Conservation (phyloP, 2,888 invertebrate genomes). For the Abrostola tripartita region DNA sequence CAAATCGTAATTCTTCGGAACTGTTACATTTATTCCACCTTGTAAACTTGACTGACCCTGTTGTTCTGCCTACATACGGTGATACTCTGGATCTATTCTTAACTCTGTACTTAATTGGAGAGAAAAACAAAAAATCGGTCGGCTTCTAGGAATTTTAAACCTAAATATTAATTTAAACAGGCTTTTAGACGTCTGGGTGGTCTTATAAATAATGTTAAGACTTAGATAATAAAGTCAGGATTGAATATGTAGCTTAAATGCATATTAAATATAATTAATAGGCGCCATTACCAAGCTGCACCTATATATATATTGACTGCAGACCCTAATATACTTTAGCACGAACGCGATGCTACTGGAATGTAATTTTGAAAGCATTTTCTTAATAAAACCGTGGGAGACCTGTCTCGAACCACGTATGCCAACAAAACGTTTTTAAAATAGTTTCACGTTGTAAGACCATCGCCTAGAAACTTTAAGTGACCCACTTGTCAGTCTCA, state of each 20-base stretch:
- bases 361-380: constrained; percentile 13
- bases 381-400: constrained; percentile 18
- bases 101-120: not conserved
- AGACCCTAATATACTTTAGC: not conserved
- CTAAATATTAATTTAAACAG: too few relatives aligned
- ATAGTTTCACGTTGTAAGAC: constrained; percentile 16
- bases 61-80: constrained; percentile 21
- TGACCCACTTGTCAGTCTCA: constrained; percentile 36
- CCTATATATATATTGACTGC: not conserved
- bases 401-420: constrained; percentile 20
- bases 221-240: too few relatives aligned
- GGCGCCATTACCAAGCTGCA: not conserved
- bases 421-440: constrained; percentile 25
- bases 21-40: constrained; percentile 50
- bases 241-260: too few relatives aligned
- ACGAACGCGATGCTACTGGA: not conserved
- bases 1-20: constrained; percentile 51
- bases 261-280: too few relatives aligned
- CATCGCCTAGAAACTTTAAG: constrained; percentile 34
- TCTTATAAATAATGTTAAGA: too few relatives aligned
- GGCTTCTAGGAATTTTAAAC: too few relatives aligned
- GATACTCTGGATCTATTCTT: constrained; percentile 29
- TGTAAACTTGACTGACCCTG: constrained; percentile 36
- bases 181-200: too few relatives aligned
- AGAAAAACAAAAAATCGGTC: too few relatives aligned